phyloP scores from a whole-genome alignment of 2,888 invertebrate species.

The Sinotaia quadrata region DNA sequence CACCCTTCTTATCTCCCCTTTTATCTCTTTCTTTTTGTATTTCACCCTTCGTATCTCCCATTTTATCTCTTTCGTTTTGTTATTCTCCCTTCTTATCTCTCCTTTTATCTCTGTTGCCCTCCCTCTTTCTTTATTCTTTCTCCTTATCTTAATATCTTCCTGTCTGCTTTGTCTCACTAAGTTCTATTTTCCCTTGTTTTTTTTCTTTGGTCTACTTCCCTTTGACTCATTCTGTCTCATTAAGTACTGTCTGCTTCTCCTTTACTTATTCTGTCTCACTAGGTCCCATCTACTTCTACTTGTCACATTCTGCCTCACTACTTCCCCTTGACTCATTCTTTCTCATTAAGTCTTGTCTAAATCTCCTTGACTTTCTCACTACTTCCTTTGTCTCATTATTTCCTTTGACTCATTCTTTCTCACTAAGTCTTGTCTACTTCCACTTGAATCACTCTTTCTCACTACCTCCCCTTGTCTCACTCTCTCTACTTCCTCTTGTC shows the following conservation, averaged over 20 bases:
- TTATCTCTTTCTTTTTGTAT: too few relatives aligned
- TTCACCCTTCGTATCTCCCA: too few relatives aligned
- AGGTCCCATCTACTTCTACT: background rate
- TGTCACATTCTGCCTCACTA: background rate
- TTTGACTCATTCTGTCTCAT: too few relatives aligned
- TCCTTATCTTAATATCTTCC: too few relatives aligned
- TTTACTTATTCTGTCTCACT: too few relatives aligned
- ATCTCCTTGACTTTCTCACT: background rate
- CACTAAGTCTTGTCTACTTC: background rate
- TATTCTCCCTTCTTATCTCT: too few relatives aligned
- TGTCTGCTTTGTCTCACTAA: too few relatives aligned
- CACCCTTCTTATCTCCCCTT: background rate
- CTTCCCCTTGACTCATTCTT: background rate
- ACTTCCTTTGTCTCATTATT: too few relatives aligned
- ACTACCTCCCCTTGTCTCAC: background rate
- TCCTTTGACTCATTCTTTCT: background rate
- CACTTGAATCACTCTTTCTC: background rate
- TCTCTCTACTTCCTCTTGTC: background rate
- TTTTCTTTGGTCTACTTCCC: too few relatives aligned
- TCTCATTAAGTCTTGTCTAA: background rate
- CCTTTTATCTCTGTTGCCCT: background rate
- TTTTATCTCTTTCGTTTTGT: too few relatives aligned
- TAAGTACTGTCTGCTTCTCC: background rate
- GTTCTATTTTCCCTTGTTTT: too few relatives aligned
- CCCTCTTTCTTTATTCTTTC: background rate